A percentile compares a stretch with the other conserved stretches of the same genome.
phyloP scores from a whole-genome alignment of 2,113 vertebrate species.

The Copsychus sechellarum region DNA sequence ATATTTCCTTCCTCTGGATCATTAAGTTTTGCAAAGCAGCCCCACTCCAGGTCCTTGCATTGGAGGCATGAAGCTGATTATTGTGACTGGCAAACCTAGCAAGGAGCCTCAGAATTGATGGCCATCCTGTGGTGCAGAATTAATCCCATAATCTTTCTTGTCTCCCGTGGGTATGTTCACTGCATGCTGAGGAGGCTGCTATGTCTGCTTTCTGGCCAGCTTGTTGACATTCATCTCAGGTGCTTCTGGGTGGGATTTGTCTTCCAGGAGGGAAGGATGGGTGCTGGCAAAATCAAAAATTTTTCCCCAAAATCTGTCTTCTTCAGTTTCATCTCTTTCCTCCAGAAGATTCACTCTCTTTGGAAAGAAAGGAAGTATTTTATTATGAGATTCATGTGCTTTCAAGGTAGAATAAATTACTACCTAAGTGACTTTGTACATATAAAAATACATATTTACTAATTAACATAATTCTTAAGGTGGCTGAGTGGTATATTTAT shows the following conservation, averaged over 20 bases:
- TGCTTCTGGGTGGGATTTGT: background rate
- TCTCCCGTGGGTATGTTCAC: background rate
- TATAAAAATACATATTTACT: background rate
- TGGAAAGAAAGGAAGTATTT: background rate
- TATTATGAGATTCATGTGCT: background rate
- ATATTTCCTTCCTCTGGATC: background rate
- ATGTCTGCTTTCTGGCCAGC: background rate
- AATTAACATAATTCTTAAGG: background rate
- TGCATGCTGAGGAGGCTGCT: background rate
- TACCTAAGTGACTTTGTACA: background rate
- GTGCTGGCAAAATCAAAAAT: fast-evolving
- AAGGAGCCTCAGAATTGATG: background rate
- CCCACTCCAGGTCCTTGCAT: background rate
- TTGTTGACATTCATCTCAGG: background rate
- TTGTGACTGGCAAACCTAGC: background rate
- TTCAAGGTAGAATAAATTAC: background rate
- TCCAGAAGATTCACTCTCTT: background rate
- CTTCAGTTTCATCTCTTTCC: background rate
- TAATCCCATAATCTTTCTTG: background rate
- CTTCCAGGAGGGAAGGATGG: background rate
- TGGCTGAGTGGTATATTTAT: background rate
- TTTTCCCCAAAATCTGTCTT: background rate
- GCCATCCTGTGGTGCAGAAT: background rate
- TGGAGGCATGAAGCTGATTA: background rate
- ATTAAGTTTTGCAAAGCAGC: background rate